Conservation (phyloP, 2,888 invertebrate species). For the Trisateles emortualis region DNA sequence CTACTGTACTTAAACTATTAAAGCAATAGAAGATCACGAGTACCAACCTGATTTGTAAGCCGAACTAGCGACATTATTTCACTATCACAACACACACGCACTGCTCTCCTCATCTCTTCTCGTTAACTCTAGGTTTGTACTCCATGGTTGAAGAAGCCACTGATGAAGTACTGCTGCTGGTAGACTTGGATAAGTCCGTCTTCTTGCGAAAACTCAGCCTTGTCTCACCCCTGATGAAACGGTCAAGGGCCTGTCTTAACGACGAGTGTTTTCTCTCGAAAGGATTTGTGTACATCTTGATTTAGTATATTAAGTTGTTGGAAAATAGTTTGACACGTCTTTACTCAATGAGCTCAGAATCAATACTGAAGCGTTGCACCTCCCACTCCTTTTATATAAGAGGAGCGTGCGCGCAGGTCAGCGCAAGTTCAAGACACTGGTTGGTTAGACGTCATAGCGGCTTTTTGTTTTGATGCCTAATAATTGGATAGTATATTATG, state of each 20-base stretch:
- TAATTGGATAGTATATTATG: conserved; percentile 39
- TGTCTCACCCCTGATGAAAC: conserved; percentile 83
- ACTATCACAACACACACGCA: conserved; percentile 67
- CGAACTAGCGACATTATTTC: conserved; percentile 57
- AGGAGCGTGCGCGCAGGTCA: conserved; percentile 65
- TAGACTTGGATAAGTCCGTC: conserved; percentile 59
- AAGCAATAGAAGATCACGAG: conserved; percentile 25
- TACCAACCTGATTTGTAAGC: conserved; percentile 70
- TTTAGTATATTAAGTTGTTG: conserved; percentile 16
- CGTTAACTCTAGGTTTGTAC: conserved; percentile 59
- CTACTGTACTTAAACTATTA: too few species aligned
- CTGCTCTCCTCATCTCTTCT: conserved; percentile 70
- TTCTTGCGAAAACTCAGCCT: conserved; percentile 75
- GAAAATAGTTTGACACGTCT: conserved; percentile 51
- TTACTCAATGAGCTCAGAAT: conserved; percentile 48
- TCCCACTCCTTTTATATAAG: conserved; percentile 64
- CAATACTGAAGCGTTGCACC: conserved; percentile 49
- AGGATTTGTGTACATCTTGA: conserved; percentile 89
- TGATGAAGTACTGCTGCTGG: conserved; percentile 64
- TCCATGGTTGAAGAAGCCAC: conserved; percentile 67
- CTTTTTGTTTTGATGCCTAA: conserved; percentile 52
- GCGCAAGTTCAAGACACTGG: conserved; percentile 53
- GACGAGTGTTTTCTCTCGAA: conserved; percentile 90
- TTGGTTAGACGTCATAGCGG: conserved; percentile 54
- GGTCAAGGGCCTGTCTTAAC: conserved; percentile 89